Conservation (phyloP, 1,140 invertebrate species). For the Drusus annulatus region DNA sequence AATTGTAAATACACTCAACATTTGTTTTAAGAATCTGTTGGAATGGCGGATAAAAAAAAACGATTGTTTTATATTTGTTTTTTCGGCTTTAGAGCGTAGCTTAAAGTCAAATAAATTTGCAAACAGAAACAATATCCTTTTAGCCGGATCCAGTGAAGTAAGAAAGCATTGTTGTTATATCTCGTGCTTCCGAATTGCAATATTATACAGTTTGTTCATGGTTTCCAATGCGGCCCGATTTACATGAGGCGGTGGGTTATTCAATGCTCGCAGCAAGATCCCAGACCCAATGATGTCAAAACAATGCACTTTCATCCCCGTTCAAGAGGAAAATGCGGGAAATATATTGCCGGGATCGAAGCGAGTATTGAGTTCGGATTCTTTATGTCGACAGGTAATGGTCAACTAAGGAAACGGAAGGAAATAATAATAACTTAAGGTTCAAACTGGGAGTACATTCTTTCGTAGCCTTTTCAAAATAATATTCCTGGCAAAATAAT, state of each 20-base stretch:
- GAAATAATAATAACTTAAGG: background rate
- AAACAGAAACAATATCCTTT: slow-evolving; percentile 35
- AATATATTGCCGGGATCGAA: slow-evolving; percentile 48
- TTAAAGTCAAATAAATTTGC: slow-evolving; percentile 10
- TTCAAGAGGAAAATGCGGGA: slow-evolving; percentile 46
- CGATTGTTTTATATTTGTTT: too few relatives aligned
- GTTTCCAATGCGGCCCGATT: slow-evolving; percentile 46
- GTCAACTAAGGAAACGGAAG: slow-evolving; percentile 41
- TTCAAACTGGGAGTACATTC: too few relatives aligned
- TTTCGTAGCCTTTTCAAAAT: too few relatives aligned
- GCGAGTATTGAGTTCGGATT: slow-evolving; percentile 28
- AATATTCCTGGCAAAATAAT: too few relatives aligned
- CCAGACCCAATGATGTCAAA: slow-evolving; percentile 58
- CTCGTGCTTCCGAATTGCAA: slow-evolving; percentile 39
- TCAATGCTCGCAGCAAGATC: slow-evolving; percentile 27
- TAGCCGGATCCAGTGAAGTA: slow-evolving; percentile 41
- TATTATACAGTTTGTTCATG: slow-evolving; percentile 45
- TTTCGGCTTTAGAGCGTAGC: background rate
- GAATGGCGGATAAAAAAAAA: too few relatives aligned
- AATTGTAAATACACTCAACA: too few relatives aligned
- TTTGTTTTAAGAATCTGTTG: too few relatives aligned
- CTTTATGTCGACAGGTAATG: slow-evolving; percentile 54
- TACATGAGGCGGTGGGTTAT: slow-evolving; percentile 44
- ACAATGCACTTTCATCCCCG: slow-evolving; percentile 57
- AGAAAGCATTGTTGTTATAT: slow-evolving; percentile 43